phyloP scores from a whole-genome alignment of 2,888 invertebrate genomes.

The Sinopyrophorus schimmeli region DNA sequence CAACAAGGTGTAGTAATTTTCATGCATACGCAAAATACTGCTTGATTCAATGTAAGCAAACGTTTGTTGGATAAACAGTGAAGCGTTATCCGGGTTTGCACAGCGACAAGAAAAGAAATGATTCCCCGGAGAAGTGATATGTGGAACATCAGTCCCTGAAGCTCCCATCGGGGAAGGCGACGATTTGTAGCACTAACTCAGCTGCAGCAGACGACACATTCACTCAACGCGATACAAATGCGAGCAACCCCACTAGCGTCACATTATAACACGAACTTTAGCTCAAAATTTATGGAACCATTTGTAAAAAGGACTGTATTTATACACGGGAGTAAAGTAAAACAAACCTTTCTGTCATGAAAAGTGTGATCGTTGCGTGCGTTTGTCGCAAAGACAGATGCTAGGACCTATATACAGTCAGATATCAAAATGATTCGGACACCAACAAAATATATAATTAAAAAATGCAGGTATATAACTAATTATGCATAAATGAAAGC shows the following conservation, averaged over 20 bases:
- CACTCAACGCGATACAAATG: slow-evolving; percentile 41
- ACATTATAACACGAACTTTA: slow-evolving; percentile 45
- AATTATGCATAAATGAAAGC: too few relatives aligned
- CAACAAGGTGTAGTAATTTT: slow-evolving; percentile 5
- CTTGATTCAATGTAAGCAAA: slow-evolving; percentile 7
- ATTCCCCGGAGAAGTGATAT: slow-evolving; percentile 40
- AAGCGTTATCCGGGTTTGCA: slow-evolving; percentile 19
- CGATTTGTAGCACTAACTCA: slow-evolving; percentile 45
- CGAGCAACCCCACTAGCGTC: slow-evolving; percentile 39
- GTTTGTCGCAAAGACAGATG: slow-evolving; percentile 24
- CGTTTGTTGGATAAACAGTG: slow-evolving; percentile 14
- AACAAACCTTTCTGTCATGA: slow-evolving; percentile 41
- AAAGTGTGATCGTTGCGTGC: slow-evolving; percentile 23
- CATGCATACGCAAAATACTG: background rate
- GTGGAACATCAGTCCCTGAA: slow-evolving; percentile 40
- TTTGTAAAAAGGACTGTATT: slow-evolving; percentile 47
- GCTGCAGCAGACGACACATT: slow-evolving; percentile 39
- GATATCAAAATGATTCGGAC: too few relatives aligned
- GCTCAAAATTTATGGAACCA: slow-evolving; percentile 46
- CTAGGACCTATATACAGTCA: too few relatives aligned
- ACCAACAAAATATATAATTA: too few relatives aligned
- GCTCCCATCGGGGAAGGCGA: slow-evolving; percentile 34
- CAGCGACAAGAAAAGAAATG: slow-evolving; percentile 37
- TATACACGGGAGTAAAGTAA: slow-evolving; percentile 41
- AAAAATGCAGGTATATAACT: too few relatives aligned